These are phyloP conservation scores for Ctenicera cuprea DNA, from an alignment of 2,888 invertebrate species.

Conservation along the genomic window DNA sequence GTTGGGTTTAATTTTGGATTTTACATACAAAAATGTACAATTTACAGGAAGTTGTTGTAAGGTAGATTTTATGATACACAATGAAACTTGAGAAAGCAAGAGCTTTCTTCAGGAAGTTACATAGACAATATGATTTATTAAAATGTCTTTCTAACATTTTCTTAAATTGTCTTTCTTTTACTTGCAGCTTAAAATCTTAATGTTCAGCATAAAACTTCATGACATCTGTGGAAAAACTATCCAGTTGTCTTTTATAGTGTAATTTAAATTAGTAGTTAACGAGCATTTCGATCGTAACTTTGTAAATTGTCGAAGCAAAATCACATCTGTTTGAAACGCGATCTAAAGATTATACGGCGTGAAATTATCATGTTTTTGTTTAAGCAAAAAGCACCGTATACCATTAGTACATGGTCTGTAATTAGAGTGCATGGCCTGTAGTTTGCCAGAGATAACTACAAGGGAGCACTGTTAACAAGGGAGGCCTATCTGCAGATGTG, in stretches of 20 bases:
- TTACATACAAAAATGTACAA: no score
- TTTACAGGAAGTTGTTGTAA: no score
- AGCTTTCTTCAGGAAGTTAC: no score
- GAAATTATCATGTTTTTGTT: conserved; percentile 57
- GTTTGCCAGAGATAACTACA: conserved; percentile 55
- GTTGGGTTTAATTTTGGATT: no score
- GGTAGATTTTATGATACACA: no score
- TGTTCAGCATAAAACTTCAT: no score
- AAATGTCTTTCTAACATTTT: no score
- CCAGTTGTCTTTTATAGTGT: background rate
- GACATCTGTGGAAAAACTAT: no score
- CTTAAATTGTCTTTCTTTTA: no score
- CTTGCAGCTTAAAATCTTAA: no score
- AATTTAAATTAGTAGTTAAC: conserved; percentile 19
- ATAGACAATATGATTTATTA: no score
- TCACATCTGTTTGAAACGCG: conserved; percentile 60
- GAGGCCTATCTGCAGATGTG: conserved; percentile 52
- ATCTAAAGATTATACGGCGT: conserved; percentile 58
- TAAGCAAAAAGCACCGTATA: conserved; percentile 52
- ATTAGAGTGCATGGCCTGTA: conserved; percentile 55
- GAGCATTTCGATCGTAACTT: conserved; percentile 27
- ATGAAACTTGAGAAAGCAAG: no score
- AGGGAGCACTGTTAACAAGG: conserved; percentile 54
- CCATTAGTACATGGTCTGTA: conserved; percentile 54
- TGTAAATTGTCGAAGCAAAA: conserved; percentile 47